Percentiles rank a stretch among this genome's conserved stretches.
Conservation (phyloP, 2,888 invertebrate genomes). For the Tachina fera region DNA sequence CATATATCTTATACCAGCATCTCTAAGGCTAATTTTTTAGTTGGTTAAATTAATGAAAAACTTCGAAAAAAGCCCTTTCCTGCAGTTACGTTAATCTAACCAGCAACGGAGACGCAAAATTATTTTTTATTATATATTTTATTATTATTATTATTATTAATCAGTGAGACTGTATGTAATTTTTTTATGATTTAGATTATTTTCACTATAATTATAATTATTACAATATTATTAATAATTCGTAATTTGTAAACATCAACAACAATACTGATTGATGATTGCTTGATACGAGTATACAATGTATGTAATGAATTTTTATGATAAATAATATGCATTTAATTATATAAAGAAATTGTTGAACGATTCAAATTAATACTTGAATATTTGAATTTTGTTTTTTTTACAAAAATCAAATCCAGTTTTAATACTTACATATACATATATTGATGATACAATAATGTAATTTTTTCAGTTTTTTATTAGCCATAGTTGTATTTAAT, state of each 20-base stretch:
- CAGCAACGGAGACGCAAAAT: constrained; percentile 42
- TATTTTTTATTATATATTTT: constrained; percentile 54
- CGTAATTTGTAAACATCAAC: constrained; percentile 53
- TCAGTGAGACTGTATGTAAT: constrained; percentile 72
- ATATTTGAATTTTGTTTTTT: constrained; percentile 64
- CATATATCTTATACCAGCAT: constrained; percentile 20
- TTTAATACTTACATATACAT: constrained; percentile 54
- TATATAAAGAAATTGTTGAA: constrained; percentile 69
- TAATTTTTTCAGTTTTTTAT: constrained; percentile 45
- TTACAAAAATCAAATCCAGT: constrained; percentile 59
- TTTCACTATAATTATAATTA: constrained; percentile 50
- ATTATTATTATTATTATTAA: constrained; percentile 67
- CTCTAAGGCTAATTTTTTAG: constrained; percentile 48
- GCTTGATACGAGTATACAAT: neutral
- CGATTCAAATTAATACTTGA: constrained; percentile 65
- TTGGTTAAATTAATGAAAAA: constrained; percentile 27
- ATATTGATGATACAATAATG: constrained; percentile 46
- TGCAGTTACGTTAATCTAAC: constrained; percentile 20
- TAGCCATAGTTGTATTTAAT: constrained; percentile 71
- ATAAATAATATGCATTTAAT: constrained; percentile 68
- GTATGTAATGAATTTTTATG: constrained; percentile 57
- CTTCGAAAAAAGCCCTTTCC: neutral
- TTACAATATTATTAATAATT: constrained; percentile 28
- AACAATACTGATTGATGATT: constrained; percentile 52
- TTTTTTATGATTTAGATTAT: constrained; percentile 68